phyloP scores from a whole-genome alignment of 2,797 vertebrate genomes.

The Leptatherina wallacei region DNA sequence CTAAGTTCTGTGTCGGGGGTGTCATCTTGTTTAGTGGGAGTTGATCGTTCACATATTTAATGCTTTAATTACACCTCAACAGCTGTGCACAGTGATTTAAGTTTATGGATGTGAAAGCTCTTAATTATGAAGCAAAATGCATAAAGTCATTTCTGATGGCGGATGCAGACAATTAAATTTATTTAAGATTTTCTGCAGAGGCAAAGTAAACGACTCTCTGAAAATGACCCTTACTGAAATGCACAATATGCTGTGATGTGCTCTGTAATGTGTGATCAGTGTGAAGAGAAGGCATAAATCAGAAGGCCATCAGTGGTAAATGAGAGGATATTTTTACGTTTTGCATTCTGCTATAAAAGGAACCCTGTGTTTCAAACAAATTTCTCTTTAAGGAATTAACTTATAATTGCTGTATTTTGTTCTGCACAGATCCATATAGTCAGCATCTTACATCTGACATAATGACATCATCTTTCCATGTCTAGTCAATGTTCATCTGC shows the following conservation, averaged over 20 bases:
- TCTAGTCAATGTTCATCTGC: neutral
- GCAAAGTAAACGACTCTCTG: conserved; percentile 75
- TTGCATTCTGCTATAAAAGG: conserved; percentile 3
- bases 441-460: neutral
- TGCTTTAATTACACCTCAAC: conserved; percentile 89
- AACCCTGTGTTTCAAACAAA: neutral
- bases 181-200: conserved; percentile 86
- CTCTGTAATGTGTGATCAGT: conserved; percentile 70
- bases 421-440: neutral
- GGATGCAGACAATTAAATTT: conserved; percentile 89
- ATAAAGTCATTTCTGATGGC: conserved; percentile 87
- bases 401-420: neutral
- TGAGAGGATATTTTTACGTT: conserved; percentile 45
- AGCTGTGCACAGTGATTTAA: conserved; percentile 88
- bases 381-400: neutral
- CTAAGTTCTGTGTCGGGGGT: conserved; percentile 75
- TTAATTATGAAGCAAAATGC: conserved; percentile 89
- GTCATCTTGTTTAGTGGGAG: conserved; percentile 85
- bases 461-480: neutral
- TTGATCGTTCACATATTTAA: conserved; percentile 88
- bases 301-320: conserved; percentile 39
- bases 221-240: conserved; percentile 78
- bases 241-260: conserved; percentile 72
- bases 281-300: conserved; percentile 68
- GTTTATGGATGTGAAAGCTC: conserved; percentile 89